These are phyloP conservation scores for Coregonus clupeaformis DNA, from an alignment of 2,113 vertebrate genomes.

Conservation along the genomic window DNA sequence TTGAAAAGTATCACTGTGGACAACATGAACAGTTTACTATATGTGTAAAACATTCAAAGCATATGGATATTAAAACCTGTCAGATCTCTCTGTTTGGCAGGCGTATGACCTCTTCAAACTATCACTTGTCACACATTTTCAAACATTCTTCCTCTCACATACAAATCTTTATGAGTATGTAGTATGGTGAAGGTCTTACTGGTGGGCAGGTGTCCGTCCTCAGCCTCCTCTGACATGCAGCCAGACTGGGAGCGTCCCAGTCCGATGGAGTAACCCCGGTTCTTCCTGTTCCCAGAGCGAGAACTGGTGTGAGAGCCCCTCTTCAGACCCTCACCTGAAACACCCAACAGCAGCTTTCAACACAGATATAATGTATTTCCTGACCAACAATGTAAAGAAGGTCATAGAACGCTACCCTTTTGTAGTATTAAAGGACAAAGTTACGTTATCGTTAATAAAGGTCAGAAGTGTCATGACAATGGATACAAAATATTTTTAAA, in stretches of 20 bases:
- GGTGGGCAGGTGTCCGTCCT: constrained; percentile 50
- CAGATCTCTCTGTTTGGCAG: neutral
- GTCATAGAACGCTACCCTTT: neutral
- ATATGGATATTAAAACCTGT: neutral
- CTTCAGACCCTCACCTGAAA: constrained; percentile 69
- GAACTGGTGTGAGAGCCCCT: constrained; percentile 71
- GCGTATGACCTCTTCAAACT: too few species aligned
- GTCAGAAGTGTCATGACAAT: too few species aligned
- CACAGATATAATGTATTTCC: neutral
- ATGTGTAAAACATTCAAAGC: neutral
- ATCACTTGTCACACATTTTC: neutral
- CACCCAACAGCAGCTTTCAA: neutral
- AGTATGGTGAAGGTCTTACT: constrained; percentile 67
- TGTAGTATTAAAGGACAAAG: neutral
- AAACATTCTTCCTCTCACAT: neutral
- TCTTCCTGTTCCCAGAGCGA: constrained; percentile 72
- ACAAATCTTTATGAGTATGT: neutral
- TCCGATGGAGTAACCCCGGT: constrained; percentile 66
- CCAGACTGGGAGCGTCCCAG: constrained; percentile 74
- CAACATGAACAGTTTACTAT: too few species aligned
- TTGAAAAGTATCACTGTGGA: neutral
- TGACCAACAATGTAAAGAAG: neutral
- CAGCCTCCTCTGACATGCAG: constrained; percentile 69
- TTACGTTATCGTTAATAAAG: neutral
- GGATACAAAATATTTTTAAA: neutral